These are phyloP conservation scores for Drosophila stalkeri DNA, from an alignment of 2,888 invertebrate species.

Conservation along the genomic window DNA sequence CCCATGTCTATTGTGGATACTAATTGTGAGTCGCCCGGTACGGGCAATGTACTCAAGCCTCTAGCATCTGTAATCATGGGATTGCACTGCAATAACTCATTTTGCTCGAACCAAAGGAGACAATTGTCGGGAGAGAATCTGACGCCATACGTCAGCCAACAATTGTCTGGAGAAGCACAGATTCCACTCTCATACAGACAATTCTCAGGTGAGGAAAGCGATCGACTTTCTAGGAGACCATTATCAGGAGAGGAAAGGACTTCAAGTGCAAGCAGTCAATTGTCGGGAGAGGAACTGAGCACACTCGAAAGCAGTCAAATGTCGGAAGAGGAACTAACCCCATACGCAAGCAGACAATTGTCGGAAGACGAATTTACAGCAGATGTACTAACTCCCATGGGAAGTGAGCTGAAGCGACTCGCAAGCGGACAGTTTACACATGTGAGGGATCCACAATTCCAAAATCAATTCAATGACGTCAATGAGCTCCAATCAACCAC, in stretches of 20 bases:
- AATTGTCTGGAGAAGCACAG: background rate
- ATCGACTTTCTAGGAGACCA: no score
- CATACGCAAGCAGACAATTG: background rate
- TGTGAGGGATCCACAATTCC: background rate
- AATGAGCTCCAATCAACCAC: background rate
- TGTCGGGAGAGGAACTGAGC: background rate
- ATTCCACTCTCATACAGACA: no score
- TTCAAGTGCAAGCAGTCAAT: background rate
- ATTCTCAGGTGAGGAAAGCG: background rate
- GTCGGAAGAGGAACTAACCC: background rate
- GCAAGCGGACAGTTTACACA: background rate
- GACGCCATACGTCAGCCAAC: no score
- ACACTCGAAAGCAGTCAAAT: background rate
- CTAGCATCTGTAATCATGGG: constrained; percentile 35
- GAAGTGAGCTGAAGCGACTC: background rate
- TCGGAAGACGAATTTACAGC: background rate
- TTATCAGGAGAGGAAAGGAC: no score
- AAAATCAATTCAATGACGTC: background rate
- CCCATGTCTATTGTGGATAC: constrained; percentile 53
- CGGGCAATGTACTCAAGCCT: background rate
- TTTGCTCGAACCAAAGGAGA: background rate
- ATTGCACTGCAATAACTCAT: background rate
- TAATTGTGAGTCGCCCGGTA: constrained; percentile 12
- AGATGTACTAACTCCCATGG: background rate
- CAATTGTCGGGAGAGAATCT: background rate